Evolutionary conservation across 2,888 invertebrate genomes (phyloP).

Genomic region (Congeria kusceri): DNA sequence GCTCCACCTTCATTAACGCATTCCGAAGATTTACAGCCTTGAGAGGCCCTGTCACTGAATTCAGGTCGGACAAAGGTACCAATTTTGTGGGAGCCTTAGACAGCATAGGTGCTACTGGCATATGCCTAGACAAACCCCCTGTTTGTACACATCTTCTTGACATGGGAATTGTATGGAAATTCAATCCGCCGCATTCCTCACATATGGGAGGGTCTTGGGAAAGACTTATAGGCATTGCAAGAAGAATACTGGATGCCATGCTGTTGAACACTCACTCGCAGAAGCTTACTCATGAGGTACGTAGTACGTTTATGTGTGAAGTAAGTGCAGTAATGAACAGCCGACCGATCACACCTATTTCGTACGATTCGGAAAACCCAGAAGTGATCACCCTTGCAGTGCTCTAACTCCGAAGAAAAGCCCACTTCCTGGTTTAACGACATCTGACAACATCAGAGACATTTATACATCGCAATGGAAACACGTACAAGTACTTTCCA

Average conservation of each 20-base stretch:
- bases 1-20: constrained; percentile 42
- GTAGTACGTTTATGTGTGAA: constrained; percentile 49
- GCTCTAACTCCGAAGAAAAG: constrained; percentile 21
- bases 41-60: constrained; percentile 19
- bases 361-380: constrained; percentile 24
- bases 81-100: constrained; percentile 37
- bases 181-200: constrained; percentile 21
- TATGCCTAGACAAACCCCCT: constrained; percentile 9
- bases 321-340: constrained; percentile 46
- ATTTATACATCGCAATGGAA: constrained; percentile 53
- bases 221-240: constrained; percentile 40
- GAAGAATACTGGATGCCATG: constrained; percentile 34
- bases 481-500: constrained; percentile 41
- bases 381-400: constrained; percentile 22
- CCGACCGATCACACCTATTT: constrained; percentile 43
- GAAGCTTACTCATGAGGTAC: constrained; percentile 51
- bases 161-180: constrained; percentile 32
- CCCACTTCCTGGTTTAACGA: neutral
- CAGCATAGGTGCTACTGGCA: constrained; percentile 18
- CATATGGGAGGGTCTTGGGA: constrained; percentile 40
- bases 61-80: constrained; percentile 39
- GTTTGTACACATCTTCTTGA: neutral
- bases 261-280: neutral
- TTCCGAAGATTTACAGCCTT: constrained; percentile 34
- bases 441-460: constrained; percentile 26